Conservation (phyloP, 2,888 invertebrate genomes). For the Parnassius glacialis region DNA sequence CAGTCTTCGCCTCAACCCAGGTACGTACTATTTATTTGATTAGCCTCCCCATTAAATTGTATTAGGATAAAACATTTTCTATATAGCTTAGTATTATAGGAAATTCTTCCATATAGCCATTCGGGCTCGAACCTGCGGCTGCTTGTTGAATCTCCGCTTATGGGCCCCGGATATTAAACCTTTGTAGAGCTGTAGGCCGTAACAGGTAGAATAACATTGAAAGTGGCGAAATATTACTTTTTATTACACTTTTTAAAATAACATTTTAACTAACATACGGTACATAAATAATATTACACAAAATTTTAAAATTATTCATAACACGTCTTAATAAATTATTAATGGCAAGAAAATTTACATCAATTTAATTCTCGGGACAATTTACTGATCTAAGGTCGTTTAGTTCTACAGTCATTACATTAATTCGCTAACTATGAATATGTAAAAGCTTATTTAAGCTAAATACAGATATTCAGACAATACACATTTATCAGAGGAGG, state of each 20-base stretch:
- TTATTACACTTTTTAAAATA: slow-evolving; percentile 24
- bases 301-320: slow-evolving; percentile 15
- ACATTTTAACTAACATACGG: slow-evolving; percentile 14
- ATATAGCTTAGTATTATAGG: no score
- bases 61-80: no score
- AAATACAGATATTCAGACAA: slow-evolving; percentile 41
- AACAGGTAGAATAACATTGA: slow-evolving; percentile 23
- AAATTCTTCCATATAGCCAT: no score
- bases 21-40: no score
- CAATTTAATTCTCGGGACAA: slow-evolving; percentile 5
- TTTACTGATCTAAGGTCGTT: slow-evolving; percentile 3
- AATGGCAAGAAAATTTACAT: slow-evolving; percentile 22
- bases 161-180: no score
- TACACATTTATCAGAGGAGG: slow-evolving; percentile 45
- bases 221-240: slow-evolving; percentile 18
- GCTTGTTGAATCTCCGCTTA: no score
- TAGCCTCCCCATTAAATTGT: no score
- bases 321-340: slow-evolving; percentile 8
- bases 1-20: no score
- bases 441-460: slow-evolving; percentile 40
- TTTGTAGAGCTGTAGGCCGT: no score
- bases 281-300: slow-evolving; percentile 22
- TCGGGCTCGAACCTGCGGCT: no score
- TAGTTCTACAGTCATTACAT: slow-evolving; percentile 14
- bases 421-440: slow-evolving; percentile 35